Base-by-base conservation (phyloP, 53 echinoderm and acorn worm species). In the Mesocentrotus franciscanus region DNA sequence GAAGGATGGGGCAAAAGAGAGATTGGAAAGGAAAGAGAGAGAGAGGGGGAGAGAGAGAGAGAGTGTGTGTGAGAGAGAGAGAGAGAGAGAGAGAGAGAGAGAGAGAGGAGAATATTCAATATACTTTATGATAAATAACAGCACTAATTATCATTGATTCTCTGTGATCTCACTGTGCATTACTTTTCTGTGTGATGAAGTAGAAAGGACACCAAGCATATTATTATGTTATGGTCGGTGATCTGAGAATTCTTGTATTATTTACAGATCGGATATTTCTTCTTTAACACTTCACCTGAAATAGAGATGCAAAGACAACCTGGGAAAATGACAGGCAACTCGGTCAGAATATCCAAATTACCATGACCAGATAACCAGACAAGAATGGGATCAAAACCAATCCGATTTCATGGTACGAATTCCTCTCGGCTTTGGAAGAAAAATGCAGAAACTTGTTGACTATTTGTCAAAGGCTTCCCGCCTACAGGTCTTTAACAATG, bases 401-500 rank as follows among this genome's bases (percentile, higher is more conserved):
- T 87, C 87, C 87, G 87, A 87, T 87, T 87, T 87, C 58, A 58
- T 58, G 29, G 13, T 57, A 56, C 11, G 27, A 87, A 58, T 87
- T 87, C 58, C 87, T 87, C 56, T 57, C 87, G 58, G 87, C 10
- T 57, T 87, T 17, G 56, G 20, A 87, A 33, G 57, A 59, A 27
- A 87, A 81, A 42, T 26, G 87, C 59, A 87, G 27, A 39, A 91
- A 64, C 35, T 91, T 91, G 91, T 91, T 91, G 91, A 91, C 91
- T 66, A 66, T 91, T 62, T 58, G 9, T 62, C 4, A 64, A 20
- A 91, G 66, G 91, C 36, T 64, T 39, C 91, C 17, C 91, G 62
- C 68, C 62, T 91, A 64, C 91, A 91, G 62, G 91, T 91, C 64
- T 91, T 91, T 91, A 34, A 91, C 66, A 91, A 91, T 91, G 16